Percentiles rank a stretch among this genome's conserved stretches.
Evolutionary conservation across 2,113 vertebrate species (phyloP).

Genomic region (Isichthys henryi): DNA sequence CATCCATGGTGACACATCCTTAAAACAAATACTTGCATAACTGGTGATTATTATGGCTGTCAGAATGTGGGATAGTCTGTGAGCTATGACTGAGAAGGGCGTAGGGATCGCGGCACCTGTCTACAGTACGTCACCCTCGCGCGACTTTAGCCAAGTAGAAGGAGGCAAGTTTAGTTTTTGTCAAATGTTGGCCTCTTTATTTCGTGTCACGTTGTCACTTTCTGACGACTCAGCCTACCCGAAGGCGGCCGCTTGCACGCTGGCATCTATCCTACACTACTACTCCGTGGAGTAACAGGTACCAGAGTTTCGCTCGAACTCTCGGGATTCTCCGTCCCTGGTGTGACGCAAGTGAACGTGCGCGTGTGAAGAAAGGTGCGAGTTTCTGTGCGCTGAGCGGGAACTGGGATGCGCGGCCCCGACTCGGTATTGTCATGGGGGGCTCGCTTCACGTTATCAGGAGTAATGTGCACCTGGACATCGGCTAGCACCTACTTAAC

Average conservation of each 20-base stretch:
- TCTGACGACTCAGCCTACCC: neutral
- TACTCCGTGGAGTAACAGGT: neutral
- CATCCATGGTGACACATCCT: neutral
- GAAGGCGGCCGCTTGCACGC: neutral
- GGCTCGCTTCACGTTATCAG: neutral
- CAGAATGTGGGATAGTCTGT: neutral
- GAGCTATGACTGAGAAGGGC: neutral
- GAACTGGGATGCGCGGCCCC: neutral
- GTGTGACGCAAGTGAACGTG: neutral
- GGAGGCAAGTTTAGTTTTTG: neutral
- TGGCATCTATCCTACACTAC: neutral
- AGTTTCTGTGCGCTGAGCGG: neutral
- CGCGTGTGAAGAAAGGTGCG: neutral
- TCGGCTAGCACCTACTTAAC: neutral
- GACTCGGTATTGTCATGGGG: neutral
- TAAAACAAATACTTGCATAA: neutral
- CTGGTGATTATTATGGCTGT: neutral
- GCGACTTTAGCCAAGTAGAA: neutral
- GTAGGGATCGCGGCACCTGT: slow-evolving; percentile 15
- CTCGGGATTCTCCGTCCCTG: neutral
- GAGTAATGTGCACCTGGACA: neutral
- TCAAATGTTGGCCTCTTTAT: neutral
- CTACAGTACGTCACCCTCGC: neutral
- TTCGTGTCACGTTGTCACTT: neutral
- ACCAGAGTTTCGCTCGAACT: neutral